Base-by-base conservation (phyloP, 2,113 vertebrate genomes). In the Zeus faber region DNA sequence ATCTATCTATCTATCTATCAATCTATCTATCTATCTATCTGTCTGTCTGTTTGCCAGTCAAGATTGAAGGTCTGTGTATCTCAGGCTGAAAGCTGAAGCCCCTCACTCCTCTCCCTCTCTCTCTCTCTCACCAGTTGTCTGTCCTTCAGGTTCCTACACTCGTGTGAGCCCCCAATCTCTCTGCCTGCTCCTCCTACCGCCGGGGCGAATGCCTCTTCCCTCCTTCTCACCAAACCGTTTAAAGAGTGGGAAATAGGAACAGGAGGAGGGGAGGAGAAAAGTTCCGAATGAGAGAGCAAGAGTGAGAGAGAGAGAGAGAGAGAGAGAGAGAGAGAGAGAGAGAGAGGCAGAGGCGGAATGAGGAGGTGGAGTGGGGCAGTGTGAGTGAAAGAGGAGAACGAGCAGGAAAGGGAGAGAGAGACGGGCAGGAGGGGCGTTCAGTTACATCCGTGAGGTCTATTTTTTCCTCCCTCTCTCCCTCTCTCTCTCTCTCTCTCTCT, bases 191-290 rank as follows among this genome's bases (percentile, higher is more conserved):
- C 83, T 77, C 81, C 77, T 84, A 83, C 82, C 63, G 76, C 74
- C 80, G 73, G 80, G 81, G 74, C 68, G 74, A 89, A 79, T 82
- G 81, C 72, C 72, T 27, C 65, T 68, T 79, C 71, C 77, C 76
- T 77, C 85, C 75, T 82, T 74, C 80, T 85, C 82, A 81, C 75
- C 80, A 81, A 86, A 81, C 73, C 83, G 82, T 88, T 89, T 76
- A 62, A 37, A 53, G 5, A 21, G 18, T 24, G 33, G 33, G n/a
- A n/a, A n/a, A n/a, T n/a, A n/a, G n/a, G n/a, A n/a, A n/a, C n/a
- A n/a, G n/a, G n/a, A n/a, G n/a, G n/a, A n/a, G 14, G 35, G 45
- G 37, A 18, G 33, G 26, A 48, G 48, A 62, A 67, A 74, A 64
- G 57, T 68, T 65, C 56, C 41, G 14, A 43, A 43, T 31, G 41